Conservation (phyloP, 2,888 invertebrate genomes). For the Drosophila phalerata region DNA sequence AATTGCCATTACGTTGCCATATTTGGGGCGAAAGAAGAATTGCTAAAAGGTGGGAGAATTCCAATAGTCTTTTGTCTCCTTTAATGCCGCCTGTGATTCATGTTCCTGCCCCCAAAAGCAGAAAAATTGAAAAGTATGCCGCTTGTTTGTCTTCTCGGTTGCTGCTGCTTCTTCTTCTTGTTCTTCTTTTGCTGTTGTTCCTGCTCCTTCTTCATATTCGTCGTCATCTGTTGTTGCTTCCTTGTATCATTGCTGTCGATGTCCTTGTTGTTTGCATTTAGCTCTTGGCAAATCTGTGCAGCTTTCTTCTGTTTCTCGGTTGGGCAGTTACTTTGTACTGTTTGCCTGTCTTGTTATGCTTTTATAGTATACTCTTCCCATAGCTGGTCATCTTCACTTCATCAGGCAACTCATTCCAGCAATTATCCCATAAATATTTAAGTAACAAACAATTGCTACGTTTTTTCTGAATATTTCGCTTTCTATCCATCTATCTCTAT, state of each 20-base stretch:
- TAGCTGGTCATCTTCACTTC: neutral
- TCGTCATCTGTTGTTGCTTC: neutral
- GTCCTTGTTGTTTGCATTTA: conserved; percentile 15
- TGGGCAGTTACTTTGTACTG: conserved; percentile 11
- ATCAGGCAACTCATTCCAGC: neutral
- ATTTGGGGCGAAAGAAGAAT: neutral
- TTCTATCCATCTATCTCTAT: no score
- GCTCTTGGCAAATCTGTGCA: conserved; percentile 32
- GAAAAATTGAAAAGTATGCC: conserved; percentile 20
- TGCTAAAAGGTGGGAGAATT: neutral
- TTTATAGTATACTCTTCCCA: conserved; percentile 15
- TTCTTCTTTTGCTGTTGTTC: neutral
- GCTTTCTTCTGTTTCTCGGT: conserved; percentile 16
- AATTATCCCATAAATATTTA: neutral
- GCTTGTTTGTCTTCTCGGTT: conserved; percentile 5
- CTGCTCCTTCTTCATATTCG: neutral
- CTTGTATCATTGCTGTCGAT: conserved; percentile 5
- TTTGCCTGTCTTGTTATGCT: conserved; percentile 8
- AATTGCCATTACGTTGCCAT: conserved; percentile 39
- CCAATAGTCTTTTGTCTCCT: neutral
- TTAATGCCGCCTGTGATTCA: conserved; percentile 19
- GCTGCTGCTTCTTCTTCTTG: neutral
- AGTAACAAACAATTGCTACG: no score
- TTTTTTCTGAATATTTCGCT: no score
- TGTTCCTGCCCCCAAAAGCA: neutral